A percentile compares a stretch with the other conserved stretches of the same genome.
These are phyloP conservation scores for Dicerorhinus sumatrensis DNA, from an alignment of 2,113 vertebrate genomes.

Conservation along the genomic window DNA sequence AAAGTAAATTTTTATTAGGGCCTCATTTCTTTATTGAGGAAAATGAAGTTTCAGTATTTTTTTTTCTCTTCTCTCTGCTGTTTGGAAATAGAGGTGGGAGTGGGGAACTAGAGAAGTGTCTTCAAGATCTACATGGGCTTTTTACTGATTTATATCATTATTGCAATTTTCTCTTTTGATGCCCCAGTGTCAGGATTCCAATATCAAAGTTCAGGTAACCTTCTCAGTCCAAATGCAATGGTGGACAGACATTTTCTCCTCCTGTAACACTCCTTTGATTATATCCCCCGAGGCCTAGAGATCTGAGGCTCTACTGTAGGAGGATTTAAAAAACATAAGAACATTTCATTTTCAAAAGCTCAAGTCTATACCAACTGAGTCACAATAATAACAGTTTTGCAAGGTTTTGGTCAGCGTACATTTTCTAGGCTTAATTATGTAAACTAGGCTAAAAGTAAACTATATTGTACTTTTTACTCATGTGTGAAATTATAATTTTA, in stretches of 20 bases:
- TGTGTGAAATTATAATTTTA: conserved; percentile 29
- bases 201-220: background rate
- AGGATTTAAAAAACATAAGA: conserved; percentile 19
- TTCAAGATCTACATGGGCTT: conserved; percentile 10
- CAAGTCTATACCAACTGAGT: background rate
- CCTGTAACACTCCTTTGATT: conserved; percentile 32
- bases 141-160: conserved; percentile 23
- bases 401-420: background rate
- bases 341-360: conserved; percentile 51
- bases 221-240: conserved; percentile 22
- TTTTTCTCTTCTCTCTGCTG: background rate
- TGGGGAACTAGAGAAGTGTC: background rate
- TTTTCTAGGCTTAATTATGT: conserved; percentile 58
- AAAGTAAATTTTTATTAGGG: conserved; percentile 46
- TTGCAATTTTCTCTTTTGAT: background rate
- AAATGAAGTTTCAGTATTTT: conserved; percentile 41
- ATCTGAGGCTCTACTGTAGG: background rate
- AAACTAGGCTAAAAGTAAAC: conserved; percentile 48
- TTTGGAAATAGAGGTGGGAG: background rate
- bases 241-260: conserved; percentile 21
- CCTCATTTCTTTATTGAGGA: conserved; percentile 43
- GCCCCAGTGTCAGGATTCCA: conserved; percentile 20
- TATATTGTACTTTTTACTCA: background rate
- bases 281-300: background rate
- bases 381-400: conserved; percentile 22